Conservation (phyloP, 2,797 vertebrate species). For the Neosalanx taihuensis region DNA sequence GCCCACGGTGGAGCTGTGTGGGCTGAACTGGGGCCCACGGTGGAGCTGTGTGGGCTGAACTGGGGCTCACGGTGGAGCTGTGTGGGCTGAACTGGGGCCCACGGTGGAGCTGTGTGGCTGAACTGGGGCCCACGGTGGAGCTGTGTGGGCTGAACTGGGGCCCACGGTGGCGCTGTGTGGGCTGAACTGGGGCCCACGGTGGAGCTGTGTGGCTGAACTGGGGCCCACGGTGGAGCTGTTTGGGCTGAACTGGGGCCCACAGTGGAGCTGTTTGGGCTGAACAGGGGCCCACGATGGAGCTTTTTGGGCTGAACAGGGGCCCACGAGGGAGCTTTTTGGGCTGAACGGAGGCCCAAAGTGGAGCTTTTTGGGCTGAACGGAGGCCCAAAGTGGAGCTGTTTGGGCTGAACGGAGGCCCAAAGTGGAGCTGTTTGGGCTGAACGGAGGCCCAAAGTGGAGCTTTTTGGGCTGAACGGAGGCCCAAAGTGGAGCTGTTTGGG, state of each 20-base stretch:
- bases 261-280: constrained; percentile 1
- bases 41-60: too few species aligned
- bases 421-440: too few species aligned
- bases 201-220: background rate
- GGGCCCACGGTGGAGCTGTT: background rate
- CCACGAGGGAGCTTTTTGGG: background rate
- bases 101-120: background rate
- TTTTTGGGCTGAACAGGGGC: too few species aligned
- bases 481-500: background rate
- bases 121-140: background rate
- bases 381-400: background rate
- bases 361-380: constrained; percentile 3
- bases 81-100: background rate
- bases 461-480: background rate
- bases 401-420: background rate
- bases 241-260: background rate
- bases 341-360: constrained; percentile 10
- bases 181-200: constrained; percentile 1
- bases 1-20: too few species aligned
- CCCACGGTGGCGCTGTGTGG: background rate
- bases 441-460: background rate
- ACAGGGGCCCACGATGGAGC: constrained; percentile 2
- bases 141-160: background rate
- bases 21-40: too few species aligned
- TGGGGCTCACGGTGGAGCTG: too few species aligned